phyloP scores from a whole-genome alignment of 2,888 invertebrate genomes.

The Caenorhabditis panamensis region DNA sequence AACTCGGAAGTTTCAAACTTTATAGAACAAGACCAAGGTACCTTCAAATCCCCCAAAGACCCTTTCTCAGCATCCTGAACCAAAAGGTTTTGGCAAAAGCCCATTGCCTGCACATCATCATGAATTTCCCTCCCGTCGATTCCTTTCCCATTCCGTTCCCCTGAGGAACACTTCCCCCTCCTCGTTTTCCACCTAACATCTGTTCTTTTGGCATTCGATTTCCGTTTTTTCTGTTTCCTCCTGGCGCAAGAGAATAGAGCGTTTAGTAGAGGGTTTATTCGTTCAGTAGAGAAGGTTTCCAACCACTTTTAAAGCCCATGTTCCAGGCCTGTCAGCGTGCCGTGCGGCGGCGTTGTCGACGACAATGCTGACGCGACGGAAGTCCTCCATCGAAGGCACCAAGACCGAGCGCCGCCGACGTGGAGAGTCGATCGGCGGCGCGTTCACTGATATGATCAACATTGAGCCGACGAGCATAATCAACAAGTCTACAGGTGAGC shows the following conservation, averaged over 20 bases:
- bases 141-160: neutral
- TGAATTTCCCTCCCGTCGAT: neutral
- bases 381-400: slow-evolving; percentile 68
- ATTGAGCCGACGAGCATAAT: slow-evolving; percentile 70
- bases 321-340: slow-evolving; percentile 69
- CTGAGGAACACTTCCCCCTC: neutral
- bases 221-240: neutral
- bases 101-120: neutral
- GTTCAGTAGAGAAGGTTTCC: neutral
- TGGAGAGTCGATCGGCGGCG: slow-evolving; percentile 67
- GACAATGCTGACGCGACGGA: slow-evolving; percentile 79
- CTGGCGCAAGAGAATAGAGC: neutral
- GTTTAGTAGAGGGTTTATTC: too few species aligned
- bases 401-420: slow-evolving; percentile 58
- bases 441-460: slow-evolving; percentile 73
- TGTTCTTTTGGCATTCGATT: too few species aligned
- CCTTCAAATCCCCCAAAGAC: too few species aligned
- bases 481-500: slow-evolving; percentile 64
- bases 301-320: slow-evolving; percentile 3
- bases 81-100: neutral
- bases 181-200: neutral
- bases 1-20: too few species aligned
- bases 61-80: too few species aligned
- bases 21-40: too few species aligned
- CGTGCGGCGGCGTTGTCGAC: slow-evolving; percentile 79